phyloP scores from a whole-genome alignment of 2,888 invertebrate genomes.

The Melolontha melolontha region DNA sequence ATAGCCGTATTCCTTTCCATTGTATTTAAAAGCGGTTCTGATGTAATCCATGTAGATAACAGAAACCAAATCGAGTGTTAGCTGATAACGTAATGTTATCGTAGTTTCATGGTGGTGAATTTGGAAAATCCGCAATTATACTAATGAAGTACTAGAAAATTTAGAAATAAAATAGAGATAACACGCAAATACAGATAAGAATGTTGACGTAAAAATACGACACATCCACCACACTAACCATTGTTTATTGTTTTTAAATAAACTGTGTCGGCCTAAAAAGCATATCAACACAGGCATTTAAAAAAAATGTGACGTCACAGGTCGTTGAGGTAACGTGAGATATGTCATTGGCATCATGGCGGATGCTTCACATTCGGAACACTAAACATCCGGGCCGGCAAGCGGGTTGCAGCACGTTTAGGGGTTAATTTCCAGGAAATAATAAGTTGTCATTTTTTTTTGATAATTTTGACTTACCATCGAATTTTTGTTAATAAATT shows the following conservation, averaged over 20 bases:
- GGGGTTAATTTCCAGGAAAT: slow-evolving; percentile 32
- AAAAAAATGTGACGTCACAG: slow-evolving; percentile 56
- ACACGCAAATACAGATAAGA: too few relatives aligned
- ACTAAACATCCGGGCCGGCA: slow-evolving; percentile 56
- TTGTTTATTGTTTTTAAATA: slow-evolving; percentile 26
- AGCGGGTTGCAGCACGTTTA: slow-evolving; percentile 38
- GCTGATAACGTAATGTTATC: too few relatives aligned
- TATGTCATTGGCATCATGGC: slow-evolving; percentile 66
- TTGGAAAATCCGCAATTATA: too few relatives aligned
- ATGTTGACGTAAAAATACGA: neutral
- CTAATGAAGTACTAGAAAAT: too few relatives aligned
- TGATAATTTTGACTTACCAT: slow-evolving; percentile 40
- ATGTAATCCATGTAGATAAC: too few relatives aligned
- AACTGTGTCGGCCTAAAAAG: slow-evolving; percentile 43
- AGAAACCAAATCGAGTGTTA: too few relatives aligned
- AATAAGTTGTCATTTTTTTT: neutral
- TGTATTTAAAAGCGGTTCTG: too few relatives aligned
- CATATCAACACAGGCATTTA: slow-evolving; percentile 59
- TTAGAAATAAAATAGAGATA: too few relatives aligned
- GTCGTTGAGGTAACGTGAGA: slow-evolving; percentile 64
- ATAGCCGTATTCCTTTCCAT: too few relatives aligned
- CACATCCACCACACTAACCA: slow-evolving; percentile 1
- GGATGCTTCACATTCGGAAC: slow-evolving; percentile 58
- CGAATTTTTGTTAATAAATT: slow-evolving; percentile 26
- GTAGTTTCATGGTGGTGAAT: too few relatives aligned